A percentile compares a stretch with the other conserved stretches of the same genome.
Evolutionary conservation across 1,140 invertebrate species (phyloP).

Genomic region (Drosophila gunungcola): DNA sequence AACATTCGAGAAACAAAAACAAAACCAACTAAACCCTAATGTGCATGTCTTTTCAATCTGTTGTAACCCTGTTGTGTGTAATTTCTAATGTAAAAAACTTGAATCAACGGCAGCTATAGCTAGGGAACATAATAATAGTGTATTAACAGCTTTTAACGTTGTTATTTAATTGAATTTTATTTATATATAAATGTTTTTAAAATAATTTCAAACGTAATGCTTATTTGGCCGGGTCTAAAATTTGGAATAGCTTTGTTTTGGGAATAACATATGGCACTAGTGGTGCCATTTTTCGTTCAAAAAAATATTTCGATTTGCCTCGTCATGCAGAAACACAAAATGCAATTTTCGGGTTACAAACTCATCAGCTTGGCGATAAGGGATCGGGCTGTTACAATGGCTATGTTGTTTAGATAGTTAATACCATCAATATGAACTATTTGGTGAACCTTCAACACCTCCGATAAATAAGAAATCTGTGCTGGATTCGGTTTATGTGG

Average conservation of each 20-base stretch:
- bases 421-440: constrained; percentile 46
- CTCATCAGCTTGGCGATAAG: constrained; percentile 26
- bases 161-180: constrained; percentile 75
- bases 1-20: constrained; percentile 49
- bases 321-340: neutral
- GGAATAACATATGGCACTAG: neutral
- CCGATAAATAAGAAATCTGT: constrained; percentile 45
- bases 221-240: constrained; percentile 1
- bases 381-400: constrained; percentile 26
- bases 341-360: constrained; percentile 1
- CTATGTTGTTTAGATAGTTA: constrained; percentile 44
- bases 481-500: constrained; percentile 35
- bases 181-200: constrained; percentile 73
- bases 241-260: neutral
- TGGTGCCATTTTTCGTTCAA: neutral
- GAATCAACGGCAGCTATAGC: constrained; percentile 33
- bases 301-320: neutral
- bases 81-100: constrained; percentile 42
- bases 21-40: constrained; percentile 43
- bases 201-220: constrained; percentile 18
- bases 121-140: constrained; percentile 40
- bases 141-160: constrained; percentile 68
- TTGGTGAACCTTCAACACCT: constrained; percentile 25
- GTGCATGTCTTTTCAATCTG: constrained; percentile 25
- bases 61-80: constrained; percentile 56